Conservation (phyloP, 2,113 vertebrate genomes). For the Anoura caudifer region DNA sequence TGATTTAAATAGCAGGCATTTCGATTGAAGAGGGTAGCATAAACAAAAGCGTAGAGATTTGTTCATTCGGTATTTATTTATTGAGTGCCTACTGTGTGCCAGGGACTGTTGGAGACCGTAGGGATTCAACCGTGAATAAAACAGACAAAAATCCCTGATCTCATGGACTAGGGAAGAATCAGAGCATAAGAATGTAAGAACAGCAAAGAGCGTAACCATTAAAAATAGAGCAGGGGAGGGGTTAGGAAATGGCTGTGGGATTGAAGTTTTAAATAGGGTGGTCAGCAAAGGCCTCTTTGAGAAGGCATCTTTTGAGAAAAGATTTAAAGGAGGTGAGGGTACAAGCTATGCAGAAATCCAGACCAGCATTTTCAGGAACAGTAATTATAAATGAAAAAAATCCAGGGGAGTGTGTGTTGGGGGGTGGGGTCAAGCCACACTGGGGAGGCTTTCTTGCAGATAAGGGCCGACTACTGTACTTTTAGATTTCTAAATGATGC, state of each 20-base stretch:
- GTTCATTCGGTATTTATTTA: background rate
- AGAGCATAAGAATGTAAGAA: background rate
- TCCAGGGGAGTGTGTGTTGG: background rate
- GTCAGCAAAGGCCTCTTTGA: background rate
- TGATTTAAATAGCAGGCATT: background rate
- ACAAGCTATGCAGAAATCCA: background rate
- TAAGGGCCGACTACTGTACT: background rate
- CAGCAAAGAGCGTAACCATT: background rate
- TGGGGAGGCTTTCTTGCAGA: background rate
- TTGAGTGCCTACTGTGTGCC: background rate
- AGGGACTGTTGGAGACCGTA: background rate
- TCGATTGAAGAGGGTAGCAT: background rate
- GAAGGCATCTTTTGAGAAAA: background rate
- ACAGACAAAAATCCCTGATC: background rate
- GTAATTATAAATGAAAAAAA: background rate
- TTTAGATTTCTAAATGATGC: background rate
- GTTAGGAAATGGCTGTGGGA: background rate
- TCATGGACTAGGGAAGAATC: background rate
- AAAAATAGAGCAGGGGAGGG: background rate
- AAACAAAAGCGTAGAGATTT: background rate
- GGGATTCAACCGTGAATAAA: constrained; percentile 7
- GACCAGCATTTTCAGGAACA: background rate
- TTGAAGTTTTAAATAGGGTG: background rate
- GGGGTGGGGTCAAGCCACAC: background rate
- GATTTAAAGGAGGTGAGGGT: background rate